A percentile compares a stretch with the other conserved stretches of the same genome.
These are phyloP conservation scores for Lucilia cuprina DNA, from an alignment of 1,140 invertebrate genomes.

Conservation along the genomic window DNA sequence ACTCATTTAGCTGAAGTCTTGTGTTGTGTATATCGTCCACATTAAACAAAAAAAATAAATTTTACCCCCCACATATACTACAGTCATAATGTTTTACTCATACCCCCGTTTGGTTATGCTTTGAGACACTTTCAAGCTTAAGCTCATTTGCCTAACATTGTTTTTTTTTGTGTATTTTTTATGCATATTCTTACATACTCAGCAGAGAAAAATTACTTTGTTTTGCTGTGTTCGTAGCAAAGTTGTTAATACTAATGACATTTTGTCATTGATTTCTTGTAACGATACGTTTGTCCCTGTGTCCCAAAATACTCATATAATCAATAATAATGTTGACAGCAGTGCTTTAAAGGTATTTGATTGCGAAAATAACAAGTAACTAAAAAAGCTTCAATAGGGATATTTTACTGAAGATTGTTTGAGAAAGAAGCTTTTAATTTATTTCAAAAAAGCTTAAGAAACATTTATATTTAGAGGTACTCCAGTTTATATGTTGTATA, in stretches of 20 bases:
- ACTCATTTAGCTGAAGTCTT: neutral
- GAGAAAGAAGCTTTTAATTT: too few relatives aligned
- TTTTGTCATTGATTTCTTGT: conserved; percentile 27
- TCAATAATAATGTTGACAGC: neutral
- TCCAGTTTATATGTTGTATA: too few relatives aligned
- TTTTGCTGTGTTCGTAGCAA: neutral
- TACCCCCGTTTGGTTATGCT: neutral
- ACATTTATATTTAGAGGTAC: too few relatives aligned
- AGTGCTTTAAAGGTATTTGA: too few relatives aligned
- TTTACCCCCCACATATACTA: neutral
- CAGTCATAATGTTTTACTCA: neutral
- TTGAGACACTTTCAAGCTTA: neutral
- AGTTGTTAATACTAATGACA: conserved; percentile 34
- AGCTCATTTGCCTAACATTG: conserved; percentile 28
- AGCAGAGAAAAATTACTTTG: neutral
- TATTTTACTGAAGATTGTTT: too few relatives aligned
- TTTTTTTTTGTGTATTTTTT: neutral
- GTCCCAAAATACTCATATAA: conserved; percentile 5
- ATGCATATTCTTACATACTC: neutral
- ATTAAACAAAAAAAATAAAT: neutral
- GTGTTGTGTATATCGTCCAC: neutral
- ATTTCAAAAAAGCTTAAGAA: too few relatives aligned
- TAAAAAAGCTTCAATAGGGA: too few relatives aligned
- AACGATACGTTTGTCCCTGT: neutral
- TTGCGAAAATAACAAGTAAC: too few relatives aligned